Evolutionary conservation across 92 coral and sea anemone species (phyloP).

Genomic region (Zoanthus sansibaricus): DNA sequence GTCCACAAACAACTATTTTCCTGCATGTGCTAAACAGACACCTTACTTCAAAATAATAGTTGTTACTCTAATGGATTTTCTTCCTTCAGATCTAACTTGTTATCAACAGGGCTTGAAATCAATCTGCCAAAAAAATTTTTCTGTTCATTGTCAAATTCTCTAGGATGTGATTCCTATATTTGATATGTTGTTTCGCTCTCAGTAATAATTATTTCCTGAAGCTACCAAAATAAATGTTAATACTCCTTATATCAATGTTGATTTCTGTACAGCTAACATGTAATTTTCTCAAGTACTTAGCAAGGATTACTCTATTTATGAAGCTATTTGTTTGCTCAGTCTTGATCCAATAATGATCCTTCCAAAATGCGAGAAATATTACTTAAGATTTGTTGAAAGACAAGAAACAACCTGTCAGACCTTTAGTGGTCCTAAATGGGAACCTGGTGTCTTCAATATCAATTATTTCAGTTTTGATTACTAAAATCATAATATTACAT

Average conservation of each 20-base stretch:
- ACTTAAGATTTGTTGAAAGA: conserved; percentile 36
- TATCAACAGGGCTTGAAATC: conserved; percentile 23
- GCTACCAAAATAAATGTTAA: neutral
- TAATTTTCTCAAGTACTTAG: conserved; percentile 46
- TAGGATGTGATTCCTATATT: neutral
- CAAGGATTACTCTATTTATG: conserved; percentile 72
- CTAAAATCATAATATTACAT: neutral
- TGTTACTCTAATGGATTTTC: conserved; percentile 23
- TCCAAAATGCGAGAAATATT: conserved; percentile 49
- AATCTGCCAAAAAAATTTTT: conserved; percentile 19
- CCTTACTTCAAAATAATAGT: conserved; percentile 22
- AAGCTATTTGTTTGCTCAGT: conserved; percentile 69
- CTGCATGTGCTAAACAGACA: conserved; percentile 79
- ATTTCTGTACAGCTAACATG: conserved; percentile 9
- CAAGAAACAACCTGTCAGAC: conserved; percentile 8
- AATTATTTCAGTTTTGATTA: neutral
- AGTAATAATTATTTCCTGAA: conserved; percentile 7
- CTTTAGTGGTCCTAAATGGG: neutral
- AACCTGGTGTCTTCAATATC: conserved; percentile 15
- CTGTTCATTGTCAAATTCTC: conserved; percentile 4
- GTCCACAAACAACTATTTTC: conserved; percentile 47
- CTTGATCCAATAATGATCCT: conserved; percentile 72
- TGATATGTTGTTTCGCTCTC: neutral
- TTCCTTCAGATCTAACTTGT: conserved; percentile 26
- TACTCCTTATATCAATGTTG: conserved; percentile 21